Percentiles rank a stretch among this genome's conserved stretches.
Evolutionary conservation across 2,888 invertebrate species (phyloP).

Genomic region (Mythimna ferrago): DNA sequence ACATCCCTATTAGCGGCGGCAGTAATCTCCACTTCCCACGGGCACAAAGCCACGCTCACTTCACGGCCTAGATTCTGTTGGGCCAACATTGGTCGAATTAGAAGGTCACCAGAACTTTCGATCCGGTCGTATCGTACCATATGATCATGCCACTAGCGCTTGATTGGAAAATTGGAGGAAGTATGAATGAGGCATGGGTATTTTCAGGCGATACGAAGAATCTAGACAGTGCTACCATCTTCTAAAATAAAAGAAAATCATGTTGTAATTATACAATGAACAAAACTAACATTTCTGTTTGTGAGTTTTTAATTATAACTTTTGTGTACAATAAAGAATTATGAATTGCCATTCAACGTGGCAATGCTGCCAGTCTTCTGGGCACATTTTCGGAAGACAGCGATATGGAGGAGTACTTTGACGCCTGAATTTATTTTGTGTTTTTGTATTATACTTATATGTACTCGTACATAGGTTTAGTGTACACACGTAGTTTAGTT

Average conservation of each 20-base stretch:
- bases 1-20: slow-evolving; percentile 74
- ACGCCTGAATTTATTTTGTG: no score
- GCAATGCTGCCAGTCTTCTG: no score
- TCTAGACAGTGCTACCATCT: not conserved
- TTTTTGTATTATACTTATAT: no score
- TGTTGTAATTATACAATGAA: no score
- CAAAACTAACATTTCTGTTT: no score
- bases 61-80: slow-evolving; percentile 55
- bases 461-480: no score
- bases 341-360: no score
- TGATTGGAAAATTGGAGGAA: slow-evolving; percentile 38
- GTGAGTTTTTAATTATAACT: no score
- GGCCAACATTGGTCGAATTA: slow-evolving; percentile 33
- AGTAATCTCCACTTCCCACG: slow-evolving; percentile 62
- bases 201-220: slow-evolving; percentile 3
- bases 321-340: no score
- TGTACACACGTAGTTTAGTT: no score
- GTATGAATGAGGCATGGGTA: not conserved
- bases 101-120: slow-evolving; percentile 52
- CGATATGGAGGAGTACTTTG: no score
- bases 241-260: not conserved
- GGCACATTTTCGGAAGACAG: no score
- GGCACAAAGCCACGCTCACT: slow-evolving; percentile 58
- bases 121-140: slow-evolving; percentile 31
- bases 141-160: slow-evolving; percentile 26